Conservation (phyloP, 2,888 invertebrate genomes). For the Drosophila helvetica region DNA sequence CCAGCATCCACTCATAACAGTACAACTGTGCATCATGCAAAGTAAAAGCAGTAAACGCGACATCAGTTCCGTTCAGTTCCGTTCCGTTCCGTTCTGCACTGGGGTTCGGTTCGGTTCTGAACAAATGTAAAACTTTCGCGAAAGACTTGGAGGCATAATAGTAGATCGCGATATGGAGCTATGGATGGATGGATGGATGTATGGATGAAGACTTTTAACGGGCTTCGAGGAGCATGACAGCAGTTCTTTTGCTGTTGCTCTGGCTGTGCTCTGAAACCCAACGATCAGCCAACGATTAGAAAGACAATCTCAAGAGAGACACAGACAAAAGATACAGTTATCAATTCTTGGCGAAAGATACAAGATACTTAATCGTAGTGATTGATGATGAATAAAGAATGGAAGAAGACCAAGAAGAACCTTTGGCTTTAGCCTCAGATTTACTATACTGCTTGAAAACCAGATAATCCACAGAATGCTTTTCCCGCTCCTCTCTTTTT, state of each 20-base stretch:
- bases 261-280: conserved; percentile 15
- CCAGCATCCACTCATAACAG: conserved; percentile 41
- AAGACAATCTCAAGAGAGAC: neutral
- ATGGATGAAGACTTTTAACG: conserved; percentile 19
- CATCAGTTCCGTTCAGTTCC: conserved; percentile 31
- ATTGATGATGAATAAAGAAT: neutral
- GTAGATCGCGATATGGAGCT: conserved; percentile 16
- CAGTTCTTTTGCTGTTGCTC: conserved; percentile 7
- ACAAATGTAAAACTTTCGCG: conserved; percentile 52
- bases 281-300: conserved; percentile 26
- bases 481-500: neutral
- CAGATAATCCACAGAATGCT: neutral
- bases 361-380: neutral
- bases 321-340: conserved; percentile 4
- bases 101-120: conserved; percentile 17
- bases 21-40: conserved; percentile 68
- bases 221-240: conserved; percentile 19
- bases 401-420: neutral
- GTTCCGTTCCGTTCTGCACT: conserved; percentile 38
- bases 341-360: conserved; percentile 3
- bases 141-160: conserved; percentile 17
- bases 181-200: conserved; percentile 14
- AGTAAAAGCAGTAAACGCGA: conserved; percentile 46
- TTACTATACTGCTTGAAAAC: no score
- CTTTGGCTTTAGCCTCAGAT: neutral